Conservation (phyloP, 1,140 invertebrate species). For the Drosophila mojavensis region DNA sequence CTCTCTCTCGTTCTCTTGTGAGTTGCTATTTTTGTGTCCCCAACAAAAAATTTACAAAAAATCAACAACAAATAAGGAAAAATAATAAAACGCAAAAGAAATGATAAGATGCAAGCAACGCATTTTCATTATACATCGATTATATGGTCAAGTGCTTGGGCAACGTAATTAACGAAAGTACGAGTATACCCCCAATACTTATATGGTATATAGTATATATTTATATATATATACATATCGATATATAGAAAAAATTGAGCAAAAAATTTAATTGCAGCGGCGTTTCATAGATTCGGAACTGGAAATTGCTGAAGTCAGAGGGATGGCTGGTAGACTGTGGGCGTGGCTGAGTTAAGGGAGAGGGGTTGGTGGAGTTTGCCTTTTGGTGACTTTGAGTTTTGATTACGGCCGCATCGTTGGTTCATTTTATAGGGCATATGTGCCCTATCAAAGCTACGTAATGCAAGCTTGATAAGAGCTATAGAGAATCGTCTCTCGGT, state of each 20-base stretch:
- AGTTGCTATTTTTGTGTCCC: slow-evolving; percentile 66
- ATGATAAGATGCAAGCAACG: slow-evolving; percentile 21
- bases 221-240: neutral
- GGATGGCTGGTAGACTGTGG: neutral
- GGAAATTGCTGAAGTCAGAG: neutral
- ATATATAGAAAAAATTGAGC: slow-evolving; percentile 7
- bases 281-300: slow-evolving; percentile 11
- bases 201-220: neutral
- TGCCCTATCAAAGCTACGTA: slow-evolving; percentile 52
- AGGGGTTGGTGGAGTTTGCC: neutral
- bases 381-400: slow-evolving; percentile 46
- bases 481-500: neutral
- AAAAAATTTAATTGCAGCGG: slow-evolving; percentile 36
- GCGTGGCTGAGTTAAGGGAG: neutral
- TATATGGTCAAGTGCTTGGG: slow-evolving; percentile 27
- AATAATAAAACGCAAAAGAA: slow-evolving; percentile 25
- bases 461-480: slow-evolving; percentile 45
- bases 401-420: slow-evolving; percentile 32
- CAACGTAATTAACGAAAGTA: slow-evolving; percentile 20
- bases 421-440: slow-evolving; percentile 12
- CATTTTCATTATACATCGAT: slow-evolving; percentile 35
- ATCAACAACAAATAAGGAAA: slow-evolving; percentile 1
- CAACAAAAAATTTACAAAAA: slow-evolving; percentile 31
- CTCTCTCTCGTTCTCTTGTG: slow-evolving; percentile 14
- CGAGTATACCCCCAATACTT: slow-evolving; percentile 3